A percentile compares a stretch with the other conserved stretches of the same genome.
phyloP scores from a whole-genome alignment of 2,888 invertebrate species.

The Apamea epomidion region DNA sequence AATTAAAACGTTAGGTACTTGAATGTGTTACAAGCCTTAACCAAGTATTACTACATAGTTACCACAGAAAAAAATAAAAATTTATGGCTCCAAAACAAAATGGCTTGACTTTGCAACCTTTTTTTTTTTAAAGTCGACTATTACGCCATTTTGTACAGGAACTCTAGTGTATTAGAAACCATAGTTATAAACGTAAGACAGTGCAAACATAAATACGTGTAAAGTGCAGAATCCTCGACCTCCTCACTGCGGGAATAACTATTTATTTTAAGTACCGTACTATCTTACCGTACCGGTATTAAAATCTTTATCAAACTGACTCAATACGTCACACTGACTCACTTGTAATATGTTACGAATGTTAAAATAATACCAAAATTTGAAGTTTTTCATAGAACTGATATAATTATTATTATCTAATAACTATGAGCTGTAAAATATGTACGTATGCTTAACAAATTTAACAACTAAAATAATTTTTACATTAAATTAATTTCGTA shows the following conservation, averaged over 20 bases:
- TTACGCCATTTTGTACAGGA: slow-evolving; percentile 31
- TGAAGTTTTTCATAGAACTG: slow-evolving; percentile 14
- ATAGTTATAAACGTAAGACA: slow-evolving; percentile 73
- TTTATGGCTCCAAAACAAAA: slow-evolving; percentile 30
- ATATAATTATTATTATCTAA: background rate
- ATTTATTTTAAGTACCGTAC: slow-evolving; percentile 46
- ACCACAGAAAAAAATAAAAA: slow-evolving; percentile 42
- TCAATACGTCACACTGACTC: slow-evolving; percentile 32
- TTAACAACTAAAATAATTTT: background rate
- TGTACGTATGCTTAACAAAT: background rate
- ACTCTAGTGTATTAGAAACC: background rate
- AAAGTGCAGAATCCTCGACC: slow-evolving; percentile 74
- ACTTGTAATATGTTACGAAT: slow-evolving; percentile 13
- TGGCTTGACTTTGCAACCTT: background rate
- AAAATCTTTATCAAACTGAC: background rate
- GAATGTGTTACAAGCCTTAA: slow-evolving; percentile 40
- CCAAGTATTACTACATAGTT: slow-evolving; percentile 50
- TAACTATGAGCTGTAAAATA: background rate
- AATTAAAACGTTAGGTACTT: background rate
- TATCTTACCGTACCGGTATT: too few species aligned
- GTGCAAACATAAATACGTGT: slow-evolving; percentile 80
- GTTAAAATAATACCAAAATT: background rate
- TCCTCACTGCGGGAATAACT: slow-evolving; percentile 72
- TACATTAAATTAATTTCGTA: background rate
- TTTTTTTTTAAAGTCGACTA: background rate